phyloP scores from a whole-genome alignment of 2,113 vertebrate species.

The Pseudopodoces humilis region DNA sequence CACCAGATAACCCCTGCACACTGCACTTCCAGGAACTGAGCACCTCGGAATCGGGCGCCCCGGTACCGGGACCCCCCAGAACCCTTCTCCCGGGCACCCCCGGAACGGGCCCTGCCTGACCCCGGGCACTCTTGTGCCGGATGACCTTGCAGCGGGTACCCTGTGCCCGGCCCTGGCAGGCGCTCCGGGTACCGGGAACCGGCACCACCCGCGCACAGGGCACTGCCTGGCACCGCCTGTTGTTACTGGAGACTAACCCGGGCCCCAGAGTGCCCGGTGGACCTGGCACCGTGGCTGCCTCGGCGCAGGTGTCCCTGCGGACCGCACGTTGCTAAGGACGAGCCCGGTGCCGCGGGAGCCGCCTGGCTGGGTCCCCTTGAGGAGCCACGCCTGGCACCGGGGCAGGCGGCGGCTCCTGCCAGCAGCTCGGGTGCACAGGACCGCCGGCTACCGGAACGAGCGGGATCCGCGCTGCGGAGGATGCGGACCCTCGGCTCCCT shows the following conservation, averaged over 20 bases:
- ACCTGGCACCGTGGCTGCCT: neutral
- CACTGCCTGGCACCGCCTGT: neutral
- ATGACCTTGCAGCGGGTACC: neutral
- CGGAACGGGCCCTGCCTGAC: no score
- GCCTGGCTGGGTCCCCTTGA: rapidly evolving
- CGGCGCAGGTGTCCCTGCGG: neutral
- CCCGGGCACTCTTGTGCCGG: neutral
- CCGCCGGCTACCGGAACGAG: rapidly evolving
- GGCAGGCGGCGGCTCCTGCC: neutral
- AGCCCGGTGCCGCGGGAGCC: rapidly evolving
- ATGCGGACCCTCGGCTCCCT: neutral
- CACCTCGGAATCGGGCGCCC: no score
- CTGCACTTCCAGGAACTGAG: neutral
- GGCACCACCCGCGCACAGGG: neutral
- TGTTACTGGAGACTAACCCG: no score
- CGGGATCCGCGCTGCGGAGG: rapidly evolving
- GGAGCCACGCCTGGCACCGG: rapidly evolving
- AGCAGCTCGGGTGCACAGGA: rapidly evolving
- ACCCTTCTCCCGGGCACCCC: neutral
- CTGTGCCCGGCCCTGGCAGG: neutral
- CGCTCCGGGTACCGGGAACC: rapidly evolving
- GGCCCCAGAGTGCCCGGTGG: no score
- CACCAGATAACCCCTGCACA: neutral
- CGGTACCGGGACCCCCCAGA: neutral
- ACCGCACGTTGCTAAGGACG: neutral